phyloP scores from a whole-genome alignment of 2,888 invertebrate genomes.

The Polydrusus tereticollis region DNA sequence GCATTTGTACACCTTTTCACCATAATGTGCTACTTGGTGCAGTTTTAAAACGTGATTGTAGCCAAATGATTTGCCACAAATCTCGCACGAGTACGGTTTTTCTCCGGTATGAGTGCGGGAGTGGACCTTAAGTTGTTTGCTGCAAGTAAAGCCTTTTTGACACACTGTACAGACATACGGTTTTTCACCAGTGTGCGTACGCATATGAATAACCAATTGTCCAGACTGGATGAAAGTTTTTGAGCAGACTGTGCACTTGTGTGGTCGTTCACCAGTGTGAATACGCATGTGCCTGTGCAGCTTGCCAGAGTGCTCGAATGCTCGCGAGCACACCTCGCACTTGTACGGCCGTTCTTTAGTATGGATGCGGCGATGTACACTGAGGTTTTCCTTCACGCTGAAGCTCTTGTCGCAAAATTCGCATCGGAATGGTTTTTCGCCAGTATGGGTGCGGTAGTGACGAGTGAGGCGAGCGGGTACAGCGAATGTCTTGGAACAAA shows the following conservation, averaged over 20 bases:
- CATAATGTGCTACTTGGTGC: slow-evolving; percentile 88
- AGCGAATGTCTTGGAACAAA: slow-evolving; percentile 91
- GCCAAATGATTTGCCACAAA: slow-evolving; percentile 91
- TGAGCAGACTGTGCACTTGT: slow-evolving; percentile 88
- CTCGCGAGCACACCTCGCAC: slow-evolving; percentile 88
- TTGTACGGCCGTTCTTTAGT: slow-evolving; percentile 93
- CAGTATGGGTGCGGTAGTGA: slow-evolving; percentile 91
- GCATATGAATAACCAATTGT: slow-evolving; percentile 90
- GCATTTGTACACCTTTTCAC: slow-evolving; percentile 93
- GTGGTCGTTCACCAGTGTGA: slow-evolving; percentile 91
- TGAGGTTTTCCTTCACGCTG: slow-evolving; percentile 92
- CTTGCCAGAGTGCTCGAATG: slow-evolving; percentile 92
- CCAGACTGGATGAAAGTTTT: slow-evolving; percentile 94
- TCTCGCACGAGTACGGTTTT: slow-evolving; percentile 91
- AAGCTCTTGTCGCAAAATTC: slow-evolving; percentile 94
- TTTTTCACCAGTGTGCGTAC: slow-evolving; percentile 89
- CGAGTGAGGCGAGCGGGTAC: slow-evolving; percentile 88
- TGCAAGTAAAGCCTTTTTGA: slow-evolving; percentile 92
- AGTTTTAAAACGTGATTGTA: slow-evolving; percentile 92
- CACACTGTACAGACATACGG: slow-evolving; percentile 86
- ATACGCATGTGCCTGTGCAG: slow-evolving; percentile 91
- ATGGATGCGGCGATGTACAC: slow-evolving; percentile 90
- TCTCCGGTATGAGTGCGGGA: slow-evolving; percentile 93
- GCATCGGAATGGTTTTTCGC: slow-evolving; percentile 88
- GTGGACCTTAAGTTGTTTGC: slow-evolving; percentile 91